phyloP scores from a whole-genome alignment of 2,888 invertebrate genomes.

The Copidosoma aretas region DNA sequence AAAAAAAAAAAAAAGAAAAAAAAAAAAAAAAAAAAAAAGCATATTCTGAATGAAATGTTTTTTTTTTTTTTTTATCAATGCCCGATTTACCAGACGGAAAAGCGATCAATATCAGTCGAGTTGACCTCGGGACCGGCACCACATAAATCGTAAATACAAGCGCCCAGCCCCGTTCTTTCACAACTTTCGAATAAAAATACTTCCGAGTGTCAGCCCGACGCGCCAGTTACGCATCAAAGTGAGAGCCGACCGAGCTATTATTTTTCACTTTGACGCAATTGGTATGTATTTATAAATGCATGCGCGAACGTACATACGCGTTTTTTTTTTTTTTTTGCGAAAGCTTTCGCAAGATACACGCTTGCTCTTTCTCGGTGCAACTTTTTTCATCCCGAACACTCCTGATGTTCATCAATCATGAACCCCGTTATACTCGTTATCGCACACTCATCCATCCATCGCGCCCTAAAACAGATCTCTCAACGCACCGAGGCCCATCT shows the following conservation, averaged over 20 bases:
- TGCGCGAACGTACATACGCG: not conserved
- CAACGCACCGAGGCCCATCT: conserved; percentile 87
- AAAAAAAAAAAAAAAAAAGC: too few relatives aligned
- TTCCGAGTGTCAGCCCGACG: not conserved
- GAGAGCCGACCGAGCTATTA: not conserved
- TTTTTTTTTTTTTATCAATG: too few relatives aligned
- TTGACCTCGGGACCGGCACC: too few relatives aligned
- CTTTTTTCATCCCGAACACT: not conserved
- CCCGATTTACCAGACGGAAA: too few relatives aligned
- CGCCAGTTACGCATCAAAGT: not conserved
- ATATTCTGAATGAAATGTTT: too few relatives aligned
- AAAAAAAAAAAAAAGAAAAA: too few relatives aligned
- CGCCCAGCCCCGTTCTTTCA: not conserved
- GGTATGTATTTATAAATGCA: not conserved
- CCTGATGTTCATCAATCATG: too few relatives aligned
- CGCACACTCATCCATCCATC: too few relatives aligned
- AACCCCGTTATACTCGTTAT: too few relatives aligned
- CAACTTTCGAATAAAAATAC: not conserved
- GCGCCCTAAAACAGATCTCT: too few relatives aligned
- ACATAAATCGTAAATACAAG: too few relatives aligned
- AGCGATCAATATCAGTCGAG: too few relatives aligned
- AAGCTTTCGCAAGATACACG: not conserved
- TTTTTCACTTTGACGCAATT: not conserved
- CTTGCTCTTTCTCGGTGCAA: not conserved
- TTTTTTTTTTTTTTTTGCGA: not conserved